Conservation (phyloP, 2,113 vertebrate species). For the Peromyscus leucopus region DNA sequence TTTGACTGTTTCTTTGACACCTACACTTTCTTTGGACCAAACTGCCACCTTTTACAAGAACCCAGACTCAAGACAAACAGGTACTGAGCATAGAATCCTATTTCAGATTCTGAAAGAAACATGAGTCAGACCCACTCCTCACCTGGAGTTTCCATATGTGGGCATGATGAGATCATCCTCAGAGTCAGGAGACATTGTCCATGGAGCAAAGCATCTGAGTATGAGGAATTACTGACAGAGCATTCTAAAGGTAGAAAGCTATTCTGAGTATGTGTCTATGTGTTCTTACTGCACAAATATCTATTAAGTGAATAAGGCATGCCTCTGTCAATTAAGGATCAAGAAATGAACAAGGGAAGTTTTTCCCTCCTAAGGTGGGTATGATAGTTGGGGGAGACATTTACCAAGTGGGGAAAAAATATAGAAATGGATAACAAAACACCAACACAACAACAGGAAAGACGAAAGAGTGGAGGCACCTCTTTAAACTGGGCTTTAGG, state of each 20-base stretch:
- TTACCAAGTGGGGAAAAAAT: neutral
- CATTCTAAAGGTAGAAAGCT: neutral
- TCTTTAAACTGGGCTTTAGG: neutral
- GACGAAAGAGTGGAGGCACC: neutral
- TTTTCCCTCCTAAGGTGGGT: neutral
- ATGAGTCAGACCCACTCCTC: neutral
- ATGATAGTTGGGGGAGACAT: neutral
- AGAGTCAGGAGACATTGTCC: neutral
- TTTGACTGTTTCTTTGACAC: neutral
- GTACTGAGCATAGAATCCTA: neutral
- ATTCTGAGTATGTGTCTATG: neutral
- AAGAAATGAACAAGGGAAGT: neutral
- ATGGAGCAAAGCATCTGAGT: neutral
- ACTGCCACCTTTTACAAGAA: neutral
- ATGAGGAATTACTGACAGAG: neutral
- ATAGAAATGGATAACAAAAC: neutral
- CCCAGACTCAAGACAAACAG: neutral
- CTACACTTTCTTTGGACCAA: neutral
- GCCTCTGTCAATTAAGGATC: neutral
- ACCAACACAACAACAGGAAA: neutral
- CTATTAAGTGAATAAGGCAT: neutral
- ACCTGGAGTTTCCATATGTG: neutral
- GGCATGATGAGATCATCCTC: accelerated
- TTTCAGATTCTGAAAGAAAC: neutral
- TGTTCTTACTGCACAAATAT: neutral